A percentile compares a stretch with the other conserved stretches of the same genome.
Evolutionary conservation across 2,888 invertebrate genomes (phyloP).

Genomic region (Metopia argyrocephala): DNA sequence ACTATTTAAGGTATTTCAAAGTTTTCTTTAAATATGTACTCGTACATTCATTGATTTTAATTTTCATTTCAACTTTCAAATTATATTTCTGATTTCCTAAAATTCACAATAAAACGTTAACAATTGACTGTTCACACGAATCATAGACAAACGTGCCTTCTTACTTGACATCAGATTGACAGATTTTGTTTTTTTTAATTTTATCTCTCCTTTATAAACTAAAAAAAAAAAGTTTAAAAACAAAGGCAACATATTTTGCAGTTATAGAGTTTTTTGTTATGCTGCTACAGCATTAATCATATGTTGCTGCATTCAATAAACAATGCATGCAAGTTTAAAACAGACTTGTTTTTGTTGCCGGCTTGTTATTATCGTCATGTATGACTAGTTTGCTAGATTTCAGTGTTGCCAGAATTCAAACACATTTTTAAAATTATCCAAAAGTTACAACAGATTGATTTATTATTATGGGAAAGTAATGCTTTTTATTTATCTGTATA

Average conservation of each 20-base stretch:
- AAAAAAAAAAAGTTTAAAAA: not conserved
- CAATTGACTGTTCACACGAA: not conserved
- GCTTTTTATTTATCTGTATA: too few relatives aligned
- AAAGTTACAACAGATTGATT: too few relatives aligned
- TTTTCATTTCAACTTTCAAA: not conserved
- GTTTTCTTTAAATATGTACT: too few relatives aligned
- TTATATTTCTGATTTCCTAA: too few relatives aligned
- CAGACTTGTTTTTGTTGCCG: not conserved
- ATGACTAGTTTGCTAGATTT: conserved; percentile 30
- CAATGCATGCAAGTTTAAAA: conserved; percentile 1
- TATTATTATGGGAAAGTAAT: too few relatives aligned
- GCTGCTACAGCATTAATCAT: not conserved
- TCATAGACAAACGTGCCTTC: conserved; percentile 36
- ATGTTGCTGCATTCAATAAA: conserved; percentile 19
- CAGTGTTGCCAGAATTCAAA: too few relatives aligned
- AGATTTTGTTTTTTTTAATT: conserved; percentile 2
- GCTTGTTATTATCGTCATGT: conserved; percentile 38
- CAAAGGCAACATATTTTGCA: conserved; percentile 7
- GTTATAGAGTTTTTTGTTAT: conserved; percentile 25
- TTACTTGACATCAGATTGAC: too few relatives aligned
- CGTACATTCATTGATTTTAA: not conserved
- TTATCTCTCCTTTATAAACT: not conserved
- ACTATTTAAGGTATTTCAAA: too few relatives aligned
- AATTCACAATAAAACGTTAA: not conserved
- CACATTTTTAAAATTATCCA: too few relatives aligned